Evolutionary conservation across 2,797 vertebrate species (phyloP).

Genomic region (Synaphobranchus kaupii): DNA sequence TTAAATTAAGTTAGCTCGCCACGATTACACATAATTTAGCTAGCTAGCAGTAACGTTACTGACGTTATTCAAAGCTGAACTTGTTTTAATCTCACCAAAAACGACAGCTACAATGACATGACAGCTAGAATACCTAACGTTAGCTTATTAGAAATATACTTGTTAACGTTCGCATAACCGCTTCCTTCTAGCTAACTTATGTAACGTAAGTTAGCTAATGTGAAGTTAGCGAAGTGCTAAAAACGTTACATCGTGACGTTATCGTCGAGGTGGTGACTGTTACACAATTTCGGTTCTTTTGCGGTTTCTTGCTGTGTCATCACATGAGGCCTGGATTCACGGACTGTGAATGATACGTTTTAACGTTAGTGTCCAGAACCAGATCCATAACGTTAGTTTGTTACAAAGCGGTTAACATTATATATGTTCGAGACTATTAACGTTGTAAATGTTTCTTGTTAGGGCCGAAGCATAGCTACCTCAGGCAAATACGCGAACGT

Average conservation of each 20-base stretch:
- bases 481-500: too few species aligned
- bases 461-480: too few species aligned
- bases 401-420: too few species aligned
- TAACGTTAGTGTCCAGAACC: not conserved
- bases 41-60: too few species aligned
- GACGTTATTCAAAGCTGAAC: not conserved
- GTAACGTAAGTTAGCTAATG: not conserved
- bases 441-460: too few species aligned
- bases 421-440: too few species aligned
- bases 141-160: not conserved
- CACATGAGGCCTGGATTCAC: slow-evolving; percentile 23
- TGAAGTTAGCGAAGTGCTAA: not conserved
- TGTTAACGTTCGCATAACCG: not conserved
- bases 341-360: not conserved
- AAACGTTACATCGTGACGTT: not conserved
- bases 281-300: not conserved
- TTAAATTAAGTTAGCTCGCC: not conserved
- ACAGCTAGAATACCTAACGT: not conserved
- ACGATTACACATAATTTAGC: not conserved
- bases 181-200: not conserved
- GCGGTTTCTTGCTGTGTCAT: slow-evolving; percentile 36
- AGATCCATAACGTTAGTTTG: too few species aligned
- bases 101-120: not conserved
- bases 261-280: not conserved
- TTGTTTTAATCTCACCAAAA: not conserved